phyloP scores from a whole-genome alignment of 2,113 vertebrate species.

The Lonchura striata region DNA sequence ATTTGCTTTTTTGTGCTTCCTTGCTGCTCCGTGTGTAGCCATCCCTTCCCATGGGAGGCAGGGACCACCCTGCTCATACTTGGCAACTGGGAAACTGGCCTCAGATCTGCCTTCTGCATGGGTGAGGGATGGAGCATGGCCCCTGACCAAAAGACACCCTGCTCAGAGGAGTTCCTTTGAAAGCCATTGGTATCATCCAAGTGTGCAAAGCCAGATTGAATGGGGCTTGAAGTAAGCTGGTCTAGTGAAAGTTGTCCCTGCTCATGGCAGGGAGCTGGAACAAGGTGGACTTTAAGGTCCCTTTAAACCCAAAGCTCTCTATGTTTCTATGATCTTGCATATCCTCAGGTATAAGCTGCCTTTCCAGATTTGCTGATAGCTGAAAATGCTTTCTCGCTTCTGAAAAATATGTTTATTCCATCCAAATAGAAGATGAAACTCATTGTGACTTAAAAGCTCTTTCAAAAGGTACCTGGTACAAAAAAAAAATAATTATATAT shows the following conservation, averaged over 20 bases:
- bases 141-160: rapidly evolving
- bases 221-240: background rate
- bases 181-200: background rate
- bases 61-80: rapidly evolving
- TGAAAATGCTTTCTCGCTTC: background rate
- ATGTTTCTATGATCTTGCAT: background rate
- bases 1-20: background rate
- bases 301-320: background rate
- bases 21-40: rapidly evolving
- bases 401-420: background rate
- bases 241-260: background rate
- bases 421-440: background rate
- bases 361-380: background rate
- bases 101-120: background rate
- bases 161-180: background rate
- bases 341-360: background rate
- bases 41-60: rapidly evolving
- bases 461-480: background rate
- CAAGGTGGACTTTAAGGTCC: background rate
- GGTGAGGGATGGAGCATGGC: rapidly evolving
- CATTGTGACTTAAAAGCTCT: background rate
- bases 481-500: background rate
- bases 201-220: background rate
- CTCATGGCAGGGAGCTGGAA: background rate
- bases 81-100: rapidly evolving